Evolutionary conservation across 1,140 invertebrate genomes (phyloP).

Genomic region (Anastrepha ludens): DNA sequence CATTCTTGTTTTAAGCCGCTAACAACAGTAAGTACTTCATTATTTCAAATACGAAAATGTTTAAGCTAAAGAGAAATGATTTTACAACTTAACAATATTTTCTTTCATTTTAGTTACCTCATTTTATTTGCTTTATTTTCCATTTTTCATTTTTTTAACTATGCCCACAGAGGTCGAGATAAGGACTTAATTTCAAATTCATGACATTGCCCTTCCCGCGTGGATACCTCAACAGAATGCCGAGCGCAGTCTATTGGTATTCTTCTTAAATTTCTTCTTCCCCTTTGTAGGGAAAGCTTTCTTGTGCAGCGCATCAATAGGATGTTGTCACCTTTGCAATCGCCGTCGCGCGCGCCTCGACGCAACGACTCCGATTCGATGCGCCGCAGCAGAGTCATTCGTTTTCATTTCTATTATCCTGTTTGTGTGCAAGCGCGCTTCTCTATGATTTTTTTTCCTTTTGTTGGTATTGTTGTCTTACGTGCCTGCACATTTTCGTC

Average conservation of each 20-base stretch:
- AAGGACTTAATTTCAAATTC: conserved; percentile 52
- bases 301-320: conserved; percentile 39
- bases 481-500: conserved; percentile 40
- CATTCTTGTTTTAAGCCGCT: no score
- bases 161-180: conserved; percentile 51
- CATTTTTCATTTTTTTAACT: conserved; percentile 1
- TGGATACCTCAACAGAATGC: conserved; percentile 9
- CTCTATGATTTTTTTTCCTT: conserved; percentile 5
- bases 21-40: no score
- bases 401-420: conserved; percentile 50
- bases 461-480: conserved; percentile 28
- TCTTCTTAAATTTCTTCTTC: background rate
- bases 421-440: conserved; percentile 16
- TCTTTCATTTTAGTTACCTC: background rate
- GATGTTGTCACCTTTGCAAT: conserved; percentile 48
- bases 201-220: conserved; percentile 49
- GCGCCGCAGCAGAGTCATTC: conserved; percentile 33
- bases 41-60: no score
- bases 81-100: background rate
- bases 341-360: background rate
- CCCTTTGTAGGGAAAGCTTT: background rate
- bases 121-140: background rate
- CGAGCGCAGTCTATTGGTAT: background rate
- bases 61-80: no score
- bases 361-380: background rate